These are phyloP conservation scores for Conops quadrifasciatus DNA, from an alignment of 2,888 invertebrate genomes.

Conservation along the genomic window DNA sequence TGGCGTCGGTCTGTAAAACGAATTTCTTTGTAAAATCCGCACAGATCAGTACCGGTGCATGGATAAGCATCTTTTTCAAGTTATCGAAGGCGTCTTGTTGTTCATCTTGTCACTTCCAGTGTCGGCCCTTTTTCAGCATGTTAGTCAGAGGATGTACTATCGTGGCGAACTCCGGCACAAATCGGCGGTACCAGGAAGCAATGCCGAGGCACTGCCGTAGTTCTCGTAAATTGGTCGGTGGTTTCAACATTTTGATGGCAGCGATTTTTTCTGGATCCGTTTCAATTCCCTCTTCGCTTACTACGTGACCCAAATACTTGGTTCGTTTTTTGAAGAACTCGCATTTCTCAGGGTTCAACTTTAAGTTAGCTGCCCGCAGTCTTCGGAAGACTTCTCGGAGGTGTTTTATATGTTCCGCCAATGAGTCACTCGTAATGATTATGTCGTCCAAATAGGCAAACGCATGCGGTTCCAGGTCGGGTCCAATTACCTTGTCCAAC, in stretches of 20 bases:
- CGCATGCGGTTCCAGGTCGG: conserved; percentile 23
- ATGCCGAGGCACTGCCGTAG: not conserved
- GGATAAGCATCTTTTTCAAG: conserved; percentile 22
- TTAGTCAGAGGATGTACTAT: conserved; percentile 1
- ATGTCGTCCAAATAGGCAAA: conserved; percentile 35
- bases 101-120: conserved; percentile 19
- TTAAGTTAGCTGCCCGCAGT: conserved; percentile 1
- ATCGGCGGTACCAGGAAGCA: not conserved
- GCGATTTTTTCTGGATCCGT: conserved; percentile 26
- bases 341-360: conserved; percentile 7
- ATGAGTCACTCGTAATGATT: conserved; percentile 8
- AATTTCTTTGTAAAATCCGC: conserved; percentile 25
- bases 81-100: conserved; percentile 15
- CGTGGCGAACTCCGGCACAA: not conserved
- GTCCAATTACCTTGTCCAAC: not conserved
- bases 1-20: conserved; percentile 37
- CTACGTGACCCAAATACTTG: conserved; percentile 3
- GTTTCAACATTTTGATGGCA: not conserved
- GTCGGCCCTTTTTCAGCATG: conserved; percentile 18
- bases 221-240: conserved; percentile 20
- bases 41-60: conserved; percentile 27
- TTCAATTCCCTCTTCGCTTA: conserved; percentile 7
- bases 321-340: not conserved
- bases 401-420: conserved; percentile 15
- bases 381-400: not conserved